Conservation (phyloP, 2,888 invertebrate species). For the Platypus cylindrus region DNA sequence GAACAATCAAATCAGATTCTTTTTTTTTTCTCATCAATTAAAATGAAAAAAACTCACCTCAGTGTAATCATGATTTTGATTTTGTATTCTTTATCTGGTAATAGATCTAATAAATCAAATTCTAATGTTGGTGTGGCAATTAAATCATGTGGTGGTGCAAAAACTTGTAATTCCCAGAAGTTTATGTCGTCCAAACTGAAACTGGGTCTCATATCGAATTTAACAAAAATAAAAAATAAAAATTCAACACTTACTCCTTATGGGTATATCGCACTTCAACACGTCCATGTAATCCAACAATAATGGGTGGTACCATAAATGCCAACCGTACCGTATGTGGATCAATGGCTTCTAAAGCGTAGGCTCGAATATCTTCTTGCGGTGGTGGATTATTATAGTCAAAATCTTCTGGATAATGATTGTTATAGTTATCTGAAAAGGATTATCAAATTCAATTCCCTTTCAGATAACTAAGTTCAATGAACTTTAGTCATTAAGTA, state of each 20-base stretch:
- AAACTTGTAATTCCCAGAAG: constrained; percentile 73
- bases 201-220: too few species aligned
- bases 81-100: constrained; percentile 69
- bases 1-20: neutral
- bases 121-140: constrained; percentile 77
- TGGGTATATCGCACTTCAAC: constrained; percentile 80
- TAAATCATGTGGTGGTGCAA: constrained; percentile 75
- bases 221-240: too few species aligned
- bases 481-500: too few species aligned
- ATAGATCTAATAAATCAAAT: constrained; percentile 64
- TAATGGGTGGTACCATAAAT: constrained; percentile 68
- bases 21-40: neutral
- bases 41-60: constrained; percentile 27
- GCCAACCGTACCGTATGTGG: constrained; percentile 67
- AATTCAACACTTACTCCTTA: constrained; percentile 44
- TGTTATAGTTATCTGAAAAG: constrained; percentile 10
- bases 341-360: constrained; percentile 58
- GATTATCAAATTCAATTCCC: too few species aligned
- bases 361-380: constrained; percentile 41
- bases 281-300: constrained; percentile 76
- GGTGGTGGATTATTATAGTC: constrained; percentile 30
- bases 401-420: constrained; percentile 26
- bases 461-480: too few species aligned
- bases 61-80: constrained; percentile 70
- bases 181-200: constrained; percentile 45